Conservation (phyloP, 1,140 invertebrate genomes). For the Fopius arisanus region DNA sequence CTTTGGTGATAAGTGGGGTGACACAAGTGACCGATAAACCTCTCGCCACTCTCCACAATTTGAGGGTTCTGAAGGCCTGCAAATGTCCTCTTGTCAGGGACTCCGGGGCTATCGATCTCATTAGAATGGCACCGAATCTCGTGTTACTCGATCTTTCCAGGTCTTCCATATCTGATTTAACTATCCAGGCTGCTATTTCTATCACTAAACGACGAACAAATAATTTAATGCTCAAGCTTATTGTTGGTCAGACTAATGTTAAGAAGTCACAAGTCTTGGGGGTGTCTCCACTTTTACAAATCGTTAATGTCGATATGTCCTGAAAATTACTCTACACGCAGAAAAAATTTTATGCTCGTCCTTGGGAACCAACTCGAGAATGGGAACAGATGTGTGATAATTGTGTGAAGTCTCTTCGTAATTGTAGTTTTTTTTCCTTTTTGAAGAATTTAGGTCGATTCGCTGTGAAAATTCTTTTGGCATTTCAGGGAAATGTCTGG, state of each 20-base stretch:
- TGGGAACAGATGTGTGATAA: not conserved
- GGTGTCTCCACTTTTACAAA: slow-evolving; percentile 48
- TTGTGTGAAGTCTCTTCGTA: not conserved
- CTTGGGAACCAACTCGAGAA: not conserved
- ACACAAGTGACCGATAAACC: slow-evolving; percentile 34
- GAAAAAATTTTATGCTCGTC: not conserved
- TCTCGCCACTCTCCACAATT: slow-evolving; percentile 33
- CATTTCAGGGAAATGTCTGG: no score
- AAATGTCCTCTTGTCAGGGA: slow-evolving; percentile 40
- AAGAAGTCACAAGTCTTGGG: slow-evolving; percentile 28
- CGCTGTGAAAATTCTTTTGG: no score
- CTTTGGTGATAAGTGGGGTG: slow-evolving; percentile 43
- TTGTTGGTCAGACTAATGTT: slow-evolving; percentile 39
- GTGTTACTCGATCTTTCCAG: slow-evolving; percentile 45
- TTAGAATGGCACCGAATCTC: slow-evolving; percentile 40
- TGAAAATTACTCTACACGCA: not conserved
- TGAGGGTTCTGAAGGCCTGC: slow-evolving; percentile 44
- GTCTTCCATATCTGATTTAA: slow-evolving; percentile 39
- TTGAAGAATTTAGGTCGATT: no score
- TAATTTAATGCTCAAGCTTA: slow-evolving; percentile 45
- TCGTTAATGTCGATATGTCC: slow-evolving; percentile 46
- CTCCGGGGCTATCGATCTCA: slow-evolving; percentile 34
- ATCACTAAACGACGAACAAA: slow-evolving; percentile 41
- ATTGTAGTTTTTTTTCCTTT: not conserved
- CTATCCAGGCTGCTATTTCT: slow-evolving; percentile 38